phyloP scores from a whole-genome alignment of 2,797 vertebrate species.

The Phataginus tricuspis region DNA sequence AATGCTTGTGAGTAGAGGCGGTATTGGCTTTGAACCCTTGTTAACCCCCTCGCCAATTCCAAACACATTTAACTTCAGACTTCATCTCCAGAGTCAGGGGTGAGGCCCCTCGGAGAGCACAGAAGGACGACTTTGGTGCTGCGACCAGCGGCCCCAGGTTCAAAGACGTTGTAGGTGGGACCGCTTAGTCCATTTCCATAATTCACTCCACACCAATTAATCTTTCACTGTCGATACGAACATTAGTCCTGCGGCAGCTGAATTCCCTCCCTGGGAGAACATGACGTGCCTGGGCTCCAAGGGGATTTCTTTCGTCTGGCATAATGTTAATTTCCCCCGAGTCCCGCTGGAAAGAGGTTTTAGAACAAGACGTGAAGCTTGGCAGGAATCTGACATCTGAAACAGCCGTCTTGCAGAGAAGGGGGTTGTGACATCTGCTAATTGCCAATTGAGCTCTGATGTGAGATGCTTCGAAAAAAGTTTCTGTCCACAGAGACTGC shows the following conservation, averaged over 20 bases:
- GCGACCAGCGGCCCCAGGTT: rapidly evolving
- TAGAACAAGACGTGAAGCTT: neutral
- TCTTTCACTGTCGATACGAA: rapidly evolving
- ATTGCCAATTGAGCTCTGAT: neutral
- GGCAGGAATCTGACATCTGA: conserved; percentile 31
- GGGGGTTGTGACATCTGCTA: conserved; percentile 1
- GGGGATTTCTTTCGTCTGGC: neutral
- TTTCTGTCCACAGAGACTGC: rapidly evolving
- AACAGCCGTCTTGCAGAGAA: rapidly evolving
- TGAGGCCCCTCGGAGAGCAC: neutral
- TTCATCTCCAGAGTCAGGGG: neutral
- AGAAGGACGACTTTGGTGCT: neutral
- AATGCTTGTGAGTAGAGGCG: rapidly evolving
- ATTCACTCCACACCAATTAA: conserved; percentile 26
- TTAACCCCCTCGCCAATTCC: rapidly evolving
- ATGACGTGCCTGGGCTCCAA: rapidly evolving
- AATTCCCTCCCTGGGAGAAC: neutral
- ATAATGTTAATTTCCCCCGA: conserved; percentile 64
- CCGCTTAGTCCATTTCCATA: neutral
- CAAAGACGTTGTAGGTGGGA: neutral
- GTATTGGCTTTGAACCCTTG: rapidly evolving
- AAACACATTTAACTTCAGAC: neutral
- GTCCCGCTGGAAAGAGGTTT: conserved; percentile 45
- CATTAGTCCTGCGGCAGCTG: neutral
- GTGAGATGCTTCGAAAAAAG: neutral